phyloP scores from a whole-genome alignment of 2,113 vertebrate species.

The Brachirus orientalis region DNA sequence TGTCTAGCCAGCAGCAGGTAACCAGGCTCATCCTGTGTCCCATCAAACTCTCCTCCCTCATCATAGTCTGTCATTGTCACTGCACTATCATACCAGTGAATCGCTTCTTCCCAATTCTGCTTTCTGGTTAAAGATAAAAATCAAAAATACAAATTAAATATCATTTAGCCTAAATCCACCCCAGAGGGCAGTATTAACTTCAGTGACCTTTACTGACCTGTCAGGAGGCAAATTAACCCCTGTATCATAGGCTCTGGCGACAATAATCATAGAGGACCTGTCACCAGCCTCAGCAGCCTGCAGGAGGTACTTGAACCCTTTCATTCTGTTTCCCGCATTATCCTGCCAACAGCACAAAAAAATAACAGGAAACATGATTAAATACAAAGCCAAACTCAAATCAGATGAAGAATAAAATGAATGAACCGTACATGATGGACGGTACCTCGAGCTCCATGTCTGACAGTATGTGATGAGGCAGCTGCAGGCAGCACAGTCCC shows the following conservation, averaged over 20 bases:
- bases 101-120: conserved; percentile 88
- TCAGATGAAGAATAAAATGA: neutral
- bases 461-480: conserved; percentile 92
- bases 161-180: neutral
- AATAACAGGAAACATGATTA: neutral
- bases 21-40: conserved; percentile 90
- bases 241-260: conserved; percentile 91
- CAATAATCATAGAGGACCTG: conserved; percentile 91
- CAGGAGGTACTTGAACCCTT: conserved; percentile 90
- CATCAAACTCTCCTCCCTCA: conserved; percentile 94
- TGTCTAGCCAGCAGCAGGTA: conserved; percentile 90
- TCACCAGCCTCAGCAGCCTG: conserved; percentile 94
- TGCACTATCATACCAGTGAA: conserved; percentile 88
- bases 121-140: conserved; percentile 69
- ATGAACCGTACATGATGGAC: neutral
- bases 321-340: conserved; percentile 86
- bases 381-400: neutral
- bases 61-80: conserved; percentile 92
- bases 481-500: conserved; percentile 90
- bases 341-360: conserved; percentile 78
- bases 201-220: conserved; percentile 80
- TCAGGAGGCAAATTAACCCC: conserved; percentile 87
- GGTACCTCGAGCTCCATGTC: conserved; percentile 88
- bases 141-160: neutral
- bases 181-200: conserved; percentile 30